phyloP scores from a whole-genome alignment of 1,140 invertebrate species.

The Neotoxoptera formosana region DNA sequence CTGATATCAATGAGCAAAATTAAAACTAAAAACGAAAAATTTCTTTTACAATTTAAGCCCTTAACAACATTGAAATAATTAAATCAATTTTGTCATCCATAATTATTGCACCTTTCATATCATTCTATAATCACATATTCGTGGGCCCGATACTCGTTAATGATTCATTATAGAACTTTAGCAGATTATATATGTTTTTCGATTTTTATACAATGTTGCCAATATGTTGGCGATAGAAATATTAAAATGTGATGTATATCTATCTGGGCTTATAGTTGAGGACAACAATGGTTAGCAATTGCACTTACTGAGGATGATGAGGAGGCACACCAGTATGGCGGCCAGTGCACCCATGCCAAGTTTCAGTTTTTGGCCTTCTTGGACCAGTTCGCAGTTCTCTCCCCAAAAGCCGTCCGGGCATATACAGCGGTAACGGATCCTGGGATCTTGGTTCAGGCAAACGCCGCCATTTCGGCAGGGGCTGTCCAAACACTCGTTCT shows the following conservation, averaged over 20 bases:
- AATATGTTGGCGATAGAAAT: too few relatives aligned
- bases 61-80: background rate
- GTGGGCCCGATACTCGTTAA: background rate
- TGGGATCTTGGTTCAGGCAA: conserved; percentile 88
- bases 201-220: too few relatives aligned
- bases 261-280: background rate
- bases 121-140: background rate
- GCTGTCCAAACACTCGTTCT: conserved; percentile 91
- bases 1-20: background rate
- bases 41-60: background rate
- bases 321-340: conserved; percentile 90
- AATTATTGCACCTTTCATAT: background rate
- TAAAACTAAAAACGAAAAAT: background rate
- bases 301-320: conserved; percentile 90
- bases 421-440: conserved; percentile 80
- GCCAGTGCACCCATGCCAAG: conserved; percentile 92
- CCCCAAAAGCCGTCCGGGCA: conserved; percentile 93
- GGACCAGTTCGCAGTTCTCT: conserved; percentile 90
- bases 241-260: too few relatives aligned
- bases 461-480: conserved; percentile 90
- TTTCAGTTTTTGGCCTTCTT: conserved; percentile 90
- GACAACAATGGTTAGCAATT: background rate
- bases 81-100: too few relatives aligned
- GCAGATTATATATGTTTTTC: background rate
- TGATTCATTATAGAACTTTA: too few relatives aligned